Base-by-base conservation (phyloP, 2,113 vertebrate genomes). In the Mesitornis unicolor region DNA sequence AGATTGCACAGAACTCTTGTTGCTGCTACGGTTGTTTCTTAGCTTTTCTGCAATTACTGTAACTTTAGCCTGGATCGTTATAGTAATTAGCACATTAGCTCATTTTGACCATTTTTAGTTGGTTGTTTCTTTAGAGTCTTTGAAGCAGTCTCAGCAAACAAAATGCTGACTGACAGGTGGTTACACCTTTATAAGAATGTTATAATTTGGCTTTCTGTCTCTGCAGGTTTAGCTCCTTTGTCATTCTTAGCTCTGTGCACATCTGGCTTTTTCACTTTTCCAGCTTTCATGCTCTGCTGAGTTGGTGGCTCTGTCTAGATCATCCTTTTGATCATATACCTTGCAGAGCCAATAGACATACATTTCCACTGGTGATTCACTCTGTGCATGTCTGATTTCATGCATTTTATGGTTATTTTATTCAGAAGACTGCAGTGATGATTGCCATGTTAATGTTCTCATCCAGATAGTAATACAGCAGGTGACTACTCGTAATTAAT, bases 401-500 rank as follows among this genome's bases (percentile, higher is more conserved):
- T 60, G 43, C 13, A 79, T 94, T 94, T 93, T 81, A 78, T 76
- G 15, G 43, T 51, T 84, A 70, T 83, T 92, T 92, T 96, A 90
- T 90, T 93, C 60, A 65, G 83, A 90, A 87, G 75, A 95, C 83
- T 84, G 73, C 50, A 77, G 73, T 2, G 18, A 71, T 94, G 56
- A 87, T 82, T 92, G 40, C 63, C 48, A 65, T 19, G 28, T 92
- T 94, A 88, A 92, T 86, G 64, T 53, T 96, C 76, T 95, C n/a
- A 81, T 89, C 29, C 57, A 92, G 57, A 61, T 76, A 78, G 42
- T 81, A 84, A 84, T 93, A 65, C 84, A 87, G 71, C 67, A 89
- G 76, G 86, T 86, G 85, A 92, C 63, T 90, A 40, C 61, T 71
- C 19, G 59, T 64, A 94, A 96, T 96, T 94, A 94, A 93, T 96